Evolutionary conservation across 2,113 vertebrate genomes (phyloP).

Genomic region (Anhinga anhinga): DNA sequence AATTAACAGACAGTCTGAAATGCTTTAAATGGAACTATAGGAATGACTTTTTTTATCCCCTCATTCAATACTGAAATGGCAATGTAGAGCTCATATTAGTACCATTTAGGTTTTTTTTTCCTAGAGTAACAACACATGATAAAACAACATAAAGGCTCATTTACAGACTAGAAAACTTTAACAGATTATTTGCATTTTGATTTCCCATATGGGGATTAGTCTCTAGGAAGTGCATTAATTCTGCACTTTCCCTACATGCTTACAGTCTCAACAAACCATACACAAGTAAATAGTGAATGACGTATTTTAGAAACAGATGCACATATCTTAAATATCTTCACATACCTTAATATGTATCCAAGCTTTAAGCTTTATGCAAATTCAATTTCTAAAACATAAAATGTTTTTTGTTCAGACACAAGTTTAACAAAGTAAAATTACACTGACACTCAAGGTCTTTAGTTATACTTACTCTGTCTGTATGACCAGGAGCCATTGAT

Average conservation of each 20-base stretch:
- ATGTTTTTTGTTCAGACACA: neutral
- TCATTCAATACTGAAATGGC: neutral
- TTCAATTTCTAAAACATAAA: neutral
- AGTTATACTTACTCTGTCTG: slow-evolving; percentile 89
- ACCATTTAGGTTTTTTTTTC: neutral
- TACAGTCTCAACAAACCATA: neutral
- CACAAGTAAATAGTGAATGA: neutral
- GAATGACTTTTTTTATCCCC: neutral
- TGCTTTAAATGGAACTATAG: neutral
- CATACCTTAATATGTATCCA: neutral
- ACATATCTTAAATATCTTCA: neutral
- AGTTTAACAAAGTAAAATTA: neutral
- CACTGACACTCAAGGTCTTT: neutral
- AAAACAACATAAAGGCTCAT: neutral
- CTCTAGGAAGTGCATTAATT: neutral
- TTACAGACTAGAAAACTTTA: neutral
- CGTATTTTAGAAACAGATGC: neutral
- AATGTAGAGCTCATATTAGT: neutral
- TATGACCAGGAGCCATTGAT: slow-evolving; percentile 94
- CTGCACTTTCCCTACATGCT: neutral
- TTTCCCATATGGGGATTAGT: neutral
- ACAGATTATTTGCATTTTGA: neutral
- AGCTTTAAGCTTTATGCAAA: neutral
- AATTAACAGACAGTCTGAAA: neutral
- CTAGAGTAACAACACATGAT: neutral